Percentiles rank a stretch among this genome's conserved stretches.
phyloP scores from a whole-genome alignment of 2,797 vertebrate species.

The Pseudochirops corinnae region DNA sequence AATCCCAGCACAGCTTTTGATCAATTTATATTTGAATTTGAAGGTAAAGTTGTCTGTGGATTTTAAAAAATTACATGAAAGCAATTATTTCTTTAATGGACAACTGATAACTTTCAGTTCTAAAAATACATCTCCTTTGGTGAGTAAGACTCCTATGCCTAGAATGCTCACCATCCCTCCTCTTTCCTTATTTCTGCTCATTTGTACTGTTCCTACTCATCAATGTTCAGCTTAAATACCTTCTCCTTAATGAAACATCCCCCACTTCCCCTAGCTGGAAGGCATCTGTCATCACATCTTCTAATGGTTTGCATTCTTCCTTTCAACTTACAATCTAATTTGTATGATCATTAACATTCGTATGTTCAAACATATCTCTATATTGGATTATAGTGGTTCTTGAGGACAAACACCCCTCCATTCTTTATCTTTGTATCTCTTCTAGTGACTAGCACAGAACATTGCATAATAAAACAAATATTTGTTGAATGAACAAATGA shows the following conservation, averaged over 20 bases:
- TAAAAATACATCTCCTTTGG: conserved; percentile 8
- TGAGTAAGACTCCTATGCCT: neutral
- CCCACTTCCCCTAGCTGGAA: neutral
- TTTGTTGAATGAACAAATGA: neutral
- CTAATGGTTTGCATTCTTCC: neutral
- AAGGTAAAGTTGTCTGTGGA: neutral
- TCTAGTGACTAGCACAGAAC: neutral
- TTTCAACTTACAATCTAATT: neutral
- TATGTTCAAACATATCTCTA: neutral
- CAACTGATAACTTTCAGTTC: conserved; percentile 29
- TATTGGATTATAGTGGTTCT: neutral
- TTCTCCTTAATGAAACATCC: neutral
- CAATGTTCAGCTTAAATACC: neutral
- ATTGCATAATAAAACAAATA: neutral
- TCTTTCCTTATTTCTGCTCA: neutral
- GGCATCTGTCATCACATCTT: neutral
- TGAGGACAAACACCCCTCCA: neutral
- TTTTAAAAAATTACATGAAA: neutral
- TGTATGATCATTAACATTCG: neutral
- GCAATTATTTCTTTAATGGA: conserved; percentile 37
- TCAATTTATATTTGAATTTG: conserved; percentile 59
- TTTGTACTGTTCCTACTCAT: neutral
- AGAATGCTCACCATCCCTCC: neutral
- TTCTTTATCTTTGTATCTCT: neutral
- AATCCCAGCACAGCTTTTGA: conserved; percentile 50